These are phyloP conservation scores for Tigriopus californicus DNA, from an alignment of 2,888 invertebrate species.

Conservation along the genomic window DNA sequence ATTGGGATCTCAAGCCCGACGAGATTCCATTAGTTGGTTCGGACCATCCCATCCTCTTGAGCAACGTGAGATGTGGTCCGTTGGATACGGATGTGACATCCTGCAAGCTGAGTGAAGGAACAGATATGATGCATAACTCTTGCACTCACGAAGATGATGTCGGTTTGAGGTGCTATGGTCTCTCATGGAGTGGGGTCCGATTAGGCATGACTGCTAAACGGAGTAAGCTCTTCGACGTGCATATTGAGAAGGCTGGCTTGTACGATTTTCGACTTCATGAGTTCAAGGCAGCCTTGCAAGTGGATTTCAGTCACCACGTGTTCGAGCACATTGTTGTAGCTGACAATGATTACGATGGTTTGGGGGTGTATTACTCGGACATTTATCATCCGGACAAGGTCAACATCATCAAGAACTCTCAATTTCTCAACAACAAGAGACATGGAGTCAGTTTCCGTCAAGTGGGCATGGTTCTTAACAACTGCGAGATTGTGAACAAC, in stretches of 20 bases:
- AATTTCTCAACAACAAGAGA: conserved; percentile 61
- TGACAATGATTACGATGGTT: conserved; percentile 75
- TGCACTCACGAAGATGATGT: conserved; percentile 70
- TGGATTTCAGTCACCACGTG: conserved; percentile 38
- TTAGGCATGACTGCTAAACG: conserved; percentile 72
- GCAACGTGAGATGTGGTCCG: conserved; percentile 75
- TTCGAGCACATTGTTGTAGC: conserved; percentile 38
- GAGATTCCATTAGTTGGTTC: conserved; percentile 61
- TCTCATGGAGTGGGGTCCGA: conserved; percentile 82
- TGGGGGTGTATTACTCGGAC: conserved; percentile 85
- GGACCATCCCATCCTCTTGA: conserved; percentile 52
- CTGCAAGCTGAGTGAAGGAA: conserved; percentile 43
- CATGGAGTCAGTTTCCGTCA: conserved; percentile 79
- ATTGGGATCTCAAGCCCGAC: conserved; percentile 65
- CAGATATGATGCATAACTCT: conserved; percentile 63
- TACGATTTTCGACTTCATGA: conserved; percentile 73
- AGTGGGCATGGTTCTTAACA: conserved; percentile 53
- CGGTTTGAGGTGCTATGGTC: conserved; percentile 67
- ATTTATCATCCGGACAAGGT: conserved; percentile 48
- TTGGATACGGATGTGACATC: conserved; percentile 73
- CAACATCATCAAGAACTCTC: conserved; percentile 61
- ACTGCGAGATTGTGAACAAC: conserved; percentile 62
- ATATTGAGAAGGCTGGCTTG: conserved; percentile 77
- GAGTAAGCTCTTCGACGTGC: conserved; percentile 65
- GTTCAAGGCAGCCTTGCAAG: conserved; percentile 73